Base-by-base conservation (phyloP, 2,113 vertebrate genomes). In the Tympanuchus pallidicinctus region DNA sequence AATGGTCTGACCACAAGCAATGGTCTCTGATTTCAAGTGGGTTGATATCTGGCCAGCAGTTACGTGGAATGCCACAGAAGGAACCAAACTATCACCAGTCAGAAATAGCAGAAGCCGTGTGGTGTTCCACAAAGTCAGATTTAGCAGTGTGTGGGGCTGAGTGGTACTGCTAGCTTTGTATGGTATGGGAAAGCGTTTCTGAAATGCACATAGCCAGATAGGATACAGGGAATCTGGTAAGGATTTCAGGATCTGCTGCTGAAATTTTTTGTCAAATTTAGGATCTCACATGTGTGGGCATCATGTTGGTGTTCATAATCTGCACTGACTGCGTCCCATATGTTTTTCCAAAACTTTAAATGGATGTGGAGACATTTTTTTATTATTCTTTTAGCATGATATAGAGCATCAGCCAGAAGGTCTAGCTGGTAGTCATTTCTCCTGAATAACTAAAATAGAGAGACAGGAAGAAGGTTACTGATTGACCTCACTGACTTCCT, bases 61-160 rank as follows among this genome's bases (percentile, higher is more conserved):
- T n/a, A 64, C 16, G 25, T 82, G 74, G 84, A 43, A 56, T 63
- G 56, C 73, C 85, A 65, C 82, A 89, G 88, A n/a, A 90, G 48
- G 54, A 93, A 81, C 65, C 90, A 94, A 86, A 82, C 83, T 45
- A 73, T 16, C 59, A 5, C 63, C 66, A 78, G 36, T 65, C 84
- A 84, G 81, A 85, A 95, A 94, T 73, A 94, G 92, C 91, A 82
- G 89, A 45, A 93, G 80, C 74, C 79, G 70, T 94, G 95, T 90
- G 96, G 95, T 94, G 54, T 79, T 96, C 95, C 96, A 95, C 92
- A 93, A 15, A 92, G 86, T 78, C 95, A 89, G 77, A 95, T 94
- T 93, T 93, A 95, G 94, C 86, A 66, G 59, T 69, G 42, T 76
- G 89, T 70, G 81, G 86, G 75, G 92, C 40, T 88, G 10, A 28